phyloP scores from a whole-genome alignment of 2,888 invertebrate genomes.

The Mimumesa dahlbomi region DNA sequence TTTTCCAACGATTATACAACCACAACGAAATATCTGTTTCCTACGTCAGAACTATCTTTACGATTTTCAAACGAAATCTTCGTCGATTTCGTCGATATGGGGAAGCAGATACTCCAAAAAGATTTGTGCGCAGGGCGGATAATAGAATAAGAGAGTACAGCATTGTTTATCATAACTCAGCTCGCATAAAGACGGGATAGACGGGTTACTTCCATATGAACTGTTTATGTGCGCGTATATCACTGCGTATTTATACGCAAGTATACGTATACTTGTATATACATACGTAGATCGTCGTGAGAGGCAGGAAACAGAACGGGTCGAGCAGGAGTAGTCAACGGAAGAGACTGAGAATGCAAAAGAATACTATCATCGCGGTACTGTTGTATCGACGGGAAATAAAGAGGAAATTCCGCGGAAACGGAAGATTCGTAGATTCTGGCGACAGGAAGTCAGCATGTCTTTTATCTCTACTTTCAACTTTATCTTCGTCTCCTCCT shows the following conservation, averaged over 20 bases:
- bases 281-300: background rate
- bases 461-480: background rate
- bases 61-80: no score
- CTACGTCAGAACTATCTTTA: no score
- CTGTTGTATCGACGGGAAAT: slow-evolving; percentile 4
- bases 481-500: background rate
- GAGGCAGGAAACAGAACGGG: background rate
- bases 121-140: no score
- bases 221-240: background rate
- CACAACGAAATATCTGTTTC: no score
- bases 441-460: background rate
- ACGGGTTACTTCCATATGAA: no score
- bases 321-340: background rate
- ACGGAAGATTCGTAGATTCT: background rate
- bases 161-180: slow-evolving; percentile 1
- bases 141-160: background rate
- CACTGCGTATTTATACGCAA: background rate
- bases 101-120: no score
- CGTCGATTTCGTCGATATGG: no score
- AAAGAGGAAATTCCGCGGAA: slow-evolving; percentile 16
- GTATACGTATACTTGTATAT: background rate
- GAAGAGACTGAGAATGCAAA: background rate
- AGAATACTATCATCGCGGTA: slow-evolving; percentile 4
- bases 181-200: no score
- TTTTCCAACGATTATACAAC: no score